Percentiles rank a stretch among this genome's conserved stretches.
Conservation (phyloP, 2,888 invertebrate species). For the Sarcophaga carnaria region DNA sequence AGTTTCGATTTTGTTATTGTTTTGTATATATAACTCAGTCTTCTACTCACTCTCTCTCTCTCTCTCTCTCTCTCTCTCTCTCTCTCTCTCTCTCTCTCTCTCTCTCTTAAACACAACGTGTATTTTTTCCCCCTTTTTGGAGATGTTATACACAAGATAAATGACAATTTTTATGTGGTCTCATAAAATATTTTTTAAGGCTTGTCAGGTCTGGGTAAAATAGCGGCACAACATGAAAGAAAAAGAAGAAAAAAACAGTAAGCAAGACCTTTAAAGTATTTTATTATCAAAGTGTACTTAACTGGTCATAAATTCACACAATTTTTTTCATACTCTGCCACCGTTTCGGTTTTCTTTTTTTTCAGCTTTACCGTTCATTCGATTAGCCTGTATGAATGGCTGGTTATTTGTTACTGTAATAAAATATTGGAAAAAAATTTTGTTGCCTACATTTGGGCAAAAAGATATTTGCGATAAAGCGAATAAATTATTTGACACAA, state of each 20-base stretch:
- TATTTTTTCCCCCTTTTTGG: neutral
- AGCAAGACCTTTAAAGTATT: slow-evolving; percentile 36
- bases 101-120: neutral
- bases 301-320: slow-evolving; percentile 62
- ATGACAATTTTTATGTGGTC: slow-evolving; percentile 62
- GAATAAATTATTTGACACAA: slow-evolving; percentile 16
- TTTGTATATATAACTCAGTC: neutral
- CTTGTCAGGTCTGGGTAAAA: slow-evolving; percentile 18
- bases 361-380: neutral
- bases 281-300: slow-evolving; percentile 58
- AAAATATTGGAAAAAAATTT: neutral
- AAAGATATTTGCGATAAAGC: neutral
- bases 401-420: neutral
- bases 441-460: neutral
- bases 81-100: neutral
- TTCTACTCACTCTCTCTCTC: neutral
- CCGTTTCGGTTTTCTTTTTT: neutral
- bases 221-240: neutral
- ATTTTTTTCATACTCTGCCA: neutral
- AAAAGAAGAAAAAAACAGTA: slow-evolving; percentile 1
- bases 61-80: neutral
- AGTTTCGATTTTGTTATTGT: neutral
- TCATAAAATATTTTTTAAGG: slow-evolving; percentile 63
- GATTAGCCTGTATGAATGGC: neutral
- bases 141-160: slow-evolving; percentile 56